Percentiles rank a stretch among this genome's conserved stretches.
Evolutionary conservation across 1,140 invertebrate genomes (phyloP).

Genomic region (Medauroidea extradentata): DNA sequence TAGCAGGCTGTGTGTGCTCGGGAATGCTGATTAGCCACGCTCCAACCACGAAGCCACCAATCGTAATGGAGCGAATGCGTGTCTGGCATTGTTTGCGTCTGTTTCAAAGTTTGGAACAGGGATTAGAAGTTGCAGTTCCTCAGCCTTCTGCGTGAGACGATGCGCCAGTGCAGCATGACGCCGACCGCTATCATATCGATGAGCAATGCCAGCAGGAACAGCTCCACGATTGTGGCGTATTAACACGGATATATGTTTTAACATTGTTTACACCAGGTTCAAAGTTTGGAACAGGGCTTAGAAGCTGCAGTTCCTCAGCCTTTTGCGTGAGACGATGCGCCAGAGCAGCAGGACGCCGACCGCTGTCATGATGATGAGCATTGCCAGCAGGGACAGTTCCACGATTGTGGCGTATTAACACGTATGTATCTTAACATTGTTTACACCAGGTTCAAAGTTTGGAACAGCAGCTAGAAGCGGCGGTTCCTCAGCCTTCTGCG

Average conservation of each 20-base stretch:
- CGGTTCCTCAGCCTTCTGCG: neutral
- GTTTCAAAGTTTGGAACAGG: no score
- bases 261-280: no score
- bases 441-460: no score
- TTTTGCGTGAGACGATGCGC: neutral
- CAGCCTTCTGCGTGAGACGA: no score
- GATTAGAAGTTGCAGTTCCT: neutral
- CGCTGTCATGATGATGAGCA: neutral
- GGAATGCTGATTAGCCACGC: no score
- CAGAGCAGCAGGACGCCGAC: neutral
- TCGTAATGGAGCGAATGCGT: no score
- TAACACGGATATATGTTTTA: no score
- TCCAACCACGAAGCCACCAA: no score
- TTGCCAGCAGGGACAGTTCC: neutral
- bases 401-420: neutral
- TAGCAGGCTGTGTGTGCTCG: no score
- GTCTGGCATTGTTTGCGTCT: no score
- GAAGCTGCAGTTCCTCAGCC: neutral
- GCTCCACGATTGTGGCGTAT: neutral
- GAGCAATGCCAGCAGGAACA: neutral
- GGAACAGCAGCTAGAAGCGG: neutral
- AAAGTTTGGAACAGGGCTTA: no score
- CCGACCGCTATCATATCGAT: neutral
- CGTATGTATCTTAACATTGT: no score
- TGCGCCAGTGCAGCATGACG: neutral